These are phyloP conservation scores for Pyrrhia umbra DNA, from an alignment of 2,888 invertebrate species.

Conservation along the genomic window DNA sequence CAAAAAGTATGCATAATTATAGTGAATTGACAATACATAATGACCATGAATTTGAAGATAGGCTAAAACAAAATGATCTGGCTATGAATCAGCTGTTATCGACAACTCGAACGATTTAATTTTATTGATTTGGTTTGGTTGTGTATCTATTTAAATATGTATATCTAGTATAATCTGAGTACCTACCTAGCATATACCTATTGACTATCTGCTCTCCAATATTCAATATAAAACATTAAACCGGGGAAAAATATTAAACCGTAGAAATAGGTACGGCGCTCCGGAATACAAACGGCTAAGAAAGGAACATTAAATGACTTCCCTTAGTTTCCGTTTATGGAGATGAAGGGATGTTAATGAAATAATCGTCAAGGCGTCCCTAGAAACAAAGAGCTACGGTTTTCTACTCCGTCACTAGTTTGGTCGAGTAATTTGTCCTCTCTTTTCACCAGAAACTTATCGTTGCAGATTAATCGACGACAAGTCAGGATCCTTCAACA, in stretches of 20 bases:
- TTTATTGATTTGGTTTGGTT: slow-evolving; percentile 20
- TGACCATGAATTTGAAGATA: slow-evolving; percentile 17
- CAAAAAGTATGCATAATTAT: slow-evolving; percentile 30
- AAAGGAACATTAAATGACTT: no score
- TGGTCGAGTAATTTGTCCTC: no score
- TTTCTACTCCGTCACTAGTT: no score
- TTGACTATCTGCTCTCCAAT: neutral
- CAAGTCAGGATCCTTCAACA: slow-evolving; percentile 95
- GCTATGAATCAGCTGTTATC: slow-evolving; percentile 46
- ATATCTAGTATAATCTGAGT: slow-evolving; percentile 2
- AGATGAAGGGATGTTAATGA: no score
- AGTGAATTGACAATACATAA: slow-evolving; percentile 25
- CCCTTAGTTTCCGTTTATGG: no score
- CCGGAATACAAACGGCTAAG: no score
- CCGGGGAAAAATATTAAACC: no score
- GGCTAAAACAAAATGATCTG: slow-evolving; percentile 31
- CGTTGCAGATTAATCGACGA: slow-evolving; percentile 95
- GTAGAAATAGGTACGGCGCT: no score
- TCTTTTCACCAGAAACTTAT: slow-evolving; percentile 6
- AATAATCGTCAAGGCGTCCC: no score
- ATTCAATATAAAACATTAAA: neutral
- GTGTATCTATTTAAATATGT: neutral
- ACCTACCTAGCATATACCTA: neutral
- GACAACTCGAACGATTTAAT: slow-evolving; percentile 6
- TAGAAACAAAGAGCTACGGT: no score